These are phyloP conservation scores for Nephrocerus scutellatus DNA, from an alignment of 2,888 invertebrate genomes.

Conservation along the genomic window DNA sequence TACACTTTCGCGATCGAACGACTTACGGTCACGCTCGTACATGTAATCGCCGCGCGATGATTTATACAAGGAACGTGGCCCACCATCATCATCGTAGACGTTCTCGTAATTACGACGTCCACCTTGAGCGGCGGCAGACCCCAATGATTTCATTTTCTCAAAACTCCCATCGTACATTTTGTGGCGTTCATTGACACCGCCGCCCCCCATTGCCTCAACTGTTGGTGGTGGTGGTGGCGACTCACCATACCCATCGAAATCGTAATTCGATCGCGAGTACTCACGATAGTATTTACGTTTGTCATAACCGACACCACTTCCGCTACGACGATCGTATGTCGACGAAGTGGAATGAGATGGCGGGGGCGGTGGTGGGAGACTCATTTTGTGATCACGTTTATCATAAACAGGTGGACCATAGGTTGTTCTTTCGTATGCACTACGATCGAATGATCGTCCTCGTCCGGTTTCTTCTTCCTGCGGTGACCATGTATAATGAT, in stretches of 20 bases:
- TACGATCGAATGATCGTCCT: slow-evolving; percentile 43
- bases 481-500: slow-evolving; percentile 47
- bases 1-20: slow-evolving; percentile 46
- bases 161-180: slow-evolving; percentile 25
- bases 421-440: slow-evolving; percentile 44
- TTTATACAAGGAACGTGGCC: slow-evolving; percentile 27
- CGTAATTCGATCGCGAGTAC: slow-evolving; percentile 44
- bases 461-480: slow-evolving; percentile 42
- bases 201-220: slow-evolving; percentile 19
- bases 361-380: slow-evolving; percentile 26
- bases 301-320: slow-evolving; percentile 32
- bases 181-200: slow-evolving; percentile 26
- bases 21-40: slow-evolving; percentile 45
- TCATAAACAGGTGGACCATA: slow-evolving; percentile 48
- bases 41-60: slow-evolving; percentile 36
- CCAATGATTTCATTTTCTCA: slow-evolving; percentile 23
- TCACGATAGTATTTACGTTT: slow-evolving; percentile 45
- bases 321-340: slow-evolving; percentile 35
- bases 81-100: slow-evolving; percentile 39
- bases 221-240: slow-evolving; percentile 20
- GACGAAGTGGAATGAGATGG: slow-evolving; percentile 22
- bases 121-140: too few relatives aligned
- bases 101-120: slow-evolving; percentile 41
- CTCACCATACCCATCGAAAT: slow-evolving; percentile 36
- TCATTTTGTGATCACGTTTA: slow-evolving; percentile 39